Base-by-base conservation (phyloP, 1,140 invertebrate species). In the Camponotus vicinus region DNA sequence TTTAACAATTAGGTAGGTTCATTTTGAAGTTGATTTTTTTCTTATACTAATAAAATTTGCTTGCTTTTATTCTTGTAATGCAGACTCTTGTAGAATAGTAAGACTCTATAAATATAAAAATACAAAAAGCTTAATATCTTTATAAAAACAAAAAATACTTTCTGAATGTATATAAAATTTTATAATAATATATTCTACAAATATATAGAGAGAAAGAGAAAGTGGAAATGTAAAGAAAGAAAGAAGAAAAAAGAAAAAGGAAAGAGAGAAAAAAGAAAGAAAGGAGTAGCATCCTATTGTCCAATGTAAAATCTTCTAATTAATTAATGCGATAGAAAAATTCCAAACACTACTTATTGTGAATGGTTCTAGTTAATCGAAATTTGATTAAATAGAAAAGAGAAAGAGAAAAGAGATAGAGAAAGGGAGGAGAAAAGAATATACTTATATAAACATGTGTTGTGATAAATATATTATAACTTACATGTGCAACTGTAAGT, bases 401-500 rank as follows among this genome's bases (percentile, higher is more conserved):
- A 9, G 8, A 45, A 6, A 45, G 42, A 40, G 76, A 89, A 83
- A 87, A 66, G 80, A 83, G 37, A 6, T 27, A 27, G 6, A 40
- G 37, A 40, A 40, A 6, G 6, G 1, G 6, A 40, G 6, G 3
- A 40, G 37, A 40, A 40, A 40, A 40, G 3, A 40, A 5, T 37
- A 2, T 37, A 37, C 8, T 21, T 21, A 42, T 90, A 52, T 15
- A 34, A 34, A 76, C 7, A 13, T 34, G 32, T 64, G 4, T 3
- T 69, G 4, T 6, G 32, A 27, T 52, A 4, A 15, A 9, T 69
- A 45, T 2, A 40, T 6, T 61, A 34, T 11, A 66, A 89, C 91
- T 92, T 87, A 92, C 91, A 32, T 90, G 83, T 55, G 82, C 45
- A 49, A 86, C 18, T 13, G 85, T 87, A 34, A 92, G 86, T 42